Base-by-base conservation (phyloP, 2,797 vertebrate species). In the Chloroceryle amazona region DNA sequence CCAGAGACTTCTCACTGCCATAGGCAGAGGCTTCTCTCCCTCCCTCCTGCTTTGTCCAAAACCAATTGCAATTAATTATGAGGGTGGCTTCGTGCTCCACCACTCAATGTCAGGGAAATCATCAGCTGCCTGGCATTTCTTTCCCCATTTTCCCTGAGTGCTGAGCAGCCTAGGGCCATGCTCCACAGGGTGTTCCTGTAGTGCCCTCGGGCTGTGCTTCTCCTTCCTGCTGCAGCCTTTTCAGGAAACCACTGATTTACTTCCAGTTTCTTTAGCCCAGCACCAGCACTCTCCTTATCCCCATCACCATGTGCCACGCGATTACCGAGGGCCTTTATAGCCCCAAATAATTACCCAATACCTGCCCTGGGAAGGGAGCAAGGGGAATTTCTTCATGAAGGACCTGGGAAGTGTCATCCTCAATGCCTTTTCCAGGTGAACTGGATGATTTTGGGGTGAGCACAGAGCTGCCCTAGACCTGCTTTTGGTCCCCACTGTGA, bases 291-390 rank as follows among this genome's bases (percentile, higher is more conserved):
- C 79, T 68, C 63, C n/a, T 52, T 52, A 90, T 70, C 63, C 55
- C 52, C 25, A 3, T 33, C 31, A 17, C 6, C 1, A 0, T 20
- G 70, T 18, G 6, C 39, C 6, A 13, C 46, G 35, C 33, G 28
- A 11, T 37, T 11, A 1, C n/a, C 4, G 19, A 11, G 57, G 14
- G 35, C 0, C 0, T 22, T 20, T 39, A 4, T 7, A 76, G 23
- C 33, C 23, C 19, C 58, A 37, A n/a, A 68, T 13, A 49, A 72
- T 49, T 9, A 25, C 8, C 55, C n/a, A 7, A 6, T 10, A 13
- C 6, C 52, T 26, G 17, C 35, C 31, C 41, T 22, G 42, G 60
- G 46, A 46, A 3, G 1, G 4, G 5, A 26, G 5, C 11, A 61
- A 80, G 49, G 21, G 67, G 20, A 19, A 31, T 67, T 66, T 81